A percentile compares a stretch with the other conserved stretches of the same genome.
Conservation (phyloP, 1,140 invertebrate species). For the Drosophila littoralis region DNA sequence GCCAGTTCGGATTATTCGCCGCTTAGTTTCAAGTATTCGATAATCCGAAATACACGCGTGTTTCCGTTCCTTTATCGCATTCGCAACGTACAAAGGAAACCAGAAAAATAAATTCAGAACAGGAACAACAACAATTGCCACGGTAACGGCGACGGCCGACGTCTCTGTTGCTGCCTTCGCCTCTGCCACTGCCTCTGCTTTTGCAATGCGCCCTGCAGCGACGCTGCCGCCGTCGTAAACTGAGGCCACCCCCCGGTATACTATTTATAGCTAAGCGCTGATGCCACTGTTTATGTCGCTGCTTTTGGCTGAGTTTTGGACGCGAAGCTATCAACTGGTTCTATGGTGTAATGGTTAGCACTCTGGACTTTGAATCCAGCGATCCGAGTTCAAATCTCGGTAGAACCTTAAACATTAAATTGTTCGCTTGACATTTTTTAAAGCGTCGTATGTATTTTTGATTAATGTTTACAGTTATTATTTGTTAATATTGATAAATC, state of each 20-base stretch:
- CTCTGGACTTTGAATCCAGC: conserved; percentile 96
- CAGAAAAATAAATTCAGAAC: not conserved
- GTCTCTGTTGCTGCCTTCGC: not conserved
- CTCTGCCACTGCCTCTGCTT: not conserved
- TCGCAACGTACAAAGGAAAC: conserved; percentile 1
- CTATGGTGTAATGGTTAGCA: conserved; percentile 96
- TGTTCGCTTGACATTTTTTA: not conserved
- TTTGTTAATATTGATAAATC: not conserved
- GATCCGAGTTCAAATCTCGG: conserved; percentile 94
- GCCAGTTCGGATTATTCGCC: conserved; percentile 27
- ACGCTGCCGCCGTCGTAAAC: not conserved
- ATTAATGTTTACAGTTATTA: too few relatives aligned
- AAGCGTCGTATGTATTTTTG: not conserved
- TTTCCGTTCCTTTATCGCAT: conserved; percentile 7
- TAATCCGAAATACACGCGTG: conserved; percentile 4
- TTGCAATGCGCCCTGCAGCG: not conserved
- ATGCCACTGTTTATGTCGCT: conserved; percentile 6
- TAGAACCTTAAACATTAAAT: conserved; percentile 86
- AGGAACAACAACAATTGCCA: not conserved
- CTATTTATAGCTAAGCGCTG: conserved; percentile 38
- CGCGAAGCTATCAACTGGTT: conserved; percentile 77
- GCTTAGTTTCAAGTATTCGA: conserved; percentile 1
- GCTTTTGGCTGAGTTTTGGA: not conserved
- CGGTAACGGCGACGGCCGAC: not conserved
- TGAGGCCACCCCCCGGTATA: conserved; percentile 7